Percentiles rank a stretch among this genome's conserved stretches.
Conservation (phyloP, 2,113 vertebrate genomes). For the Strix aluco region DNA sequence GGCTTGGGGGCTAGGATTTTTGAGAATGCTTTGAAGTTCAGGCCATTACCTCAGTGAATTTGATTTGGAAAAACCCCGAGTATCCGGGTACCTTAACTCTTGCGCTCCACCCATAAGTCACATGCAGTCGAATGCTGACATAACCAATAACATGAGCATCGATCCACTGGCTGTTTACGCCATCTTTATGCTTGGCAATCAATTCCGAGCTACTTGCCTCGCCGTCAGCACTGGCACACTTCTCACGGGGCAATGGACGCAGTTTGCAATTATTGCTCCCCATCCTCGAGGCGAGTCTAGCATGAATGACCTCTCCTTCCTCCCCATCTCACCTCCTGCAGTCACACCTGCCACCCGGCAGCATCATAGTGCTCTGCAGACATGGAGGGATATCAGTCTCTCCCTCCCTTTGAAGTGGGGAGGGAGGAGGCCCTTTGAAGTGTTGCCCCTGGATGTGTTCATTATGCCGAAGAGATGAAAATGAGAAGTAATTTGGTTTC, state of each 20-base stretch:
- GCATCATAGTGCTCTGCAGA: fast-evolving
- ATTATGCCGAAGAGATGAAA: background rate
- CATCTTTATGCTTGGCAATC: background rate
- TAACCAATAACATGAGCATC: background rate
- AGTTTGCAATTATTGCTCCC: background rate
- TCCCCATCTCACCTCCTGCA: fast-evolving
- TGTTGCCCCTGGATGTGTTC: background rate
- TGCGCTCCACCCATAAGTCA: fast-evolving
- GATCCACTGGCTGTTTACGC: background rate
- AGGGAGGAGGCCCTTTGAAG: background rate
- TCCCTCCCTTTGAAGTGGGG: background rate
- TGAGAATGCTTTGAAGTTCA: background rate
- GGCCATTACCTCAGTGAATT: background rate
- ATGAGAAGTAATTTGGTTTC: background rate
- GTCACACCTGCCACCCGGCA: fast-evolving
- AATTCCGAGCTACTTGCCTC: background rate
- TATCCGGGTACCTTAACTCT: background rate
- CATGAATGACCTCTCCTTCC: background rate
- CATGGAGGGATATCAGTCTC: background rate
- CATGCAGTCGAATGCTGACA: background rate
- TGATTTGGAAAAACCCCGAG: background rate
- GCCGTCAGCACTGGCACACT: background rate
- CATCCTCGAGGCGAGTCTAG: background rate
- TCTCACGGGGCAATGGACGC: background rate
- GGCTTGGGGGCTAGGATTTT: background rate